Percentiles rank a stretch among this genome's conserved stretches.
These are phyloP conservation scores for Unio pictorum DNA, from an alignment of 2,888 invertebrate species.

Conservation along the genomic window DNA sequence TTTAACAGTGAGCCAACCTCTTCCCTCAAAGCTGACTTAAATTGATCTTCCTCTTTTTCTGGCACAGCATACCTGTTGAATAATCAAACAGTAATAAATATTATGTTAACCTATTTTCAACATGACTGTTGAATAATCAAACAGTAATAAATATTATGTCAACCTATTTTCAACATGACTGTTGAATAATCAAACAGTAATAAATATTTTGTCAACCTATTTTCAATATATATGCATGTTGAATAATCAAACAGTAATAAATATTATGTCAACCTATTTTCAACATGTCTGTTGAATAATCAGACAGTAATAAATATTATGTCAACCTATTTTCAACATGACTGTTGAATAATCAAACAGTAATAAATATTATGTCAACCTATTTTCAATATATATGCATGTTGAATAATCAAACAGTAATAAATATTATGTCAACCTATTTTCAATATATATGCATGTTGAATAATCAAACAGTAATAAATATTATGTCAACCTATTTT, in stretches of 20 bases:
- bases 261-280: slow-evolving; percentile 77
- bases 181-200: slow-evolving; percentile 4
- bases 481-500: slow-evolving; percentile 77
- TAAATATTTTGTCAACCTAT: slow-evolving; percentile 75
- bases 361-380: slow-evolving; percentile 74
- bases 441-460: slow-evolving; percentile 77
- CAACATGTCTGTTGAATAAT: slow-evolving; percentile 79
- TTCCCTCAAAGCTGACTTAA: slow-evolving; percentile 83
- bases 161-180: slow-evolving; percentile 85
- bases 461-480: slow-evolving; percentile 10
- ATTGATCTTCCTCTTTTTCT: slow-evolving; percentile 81
- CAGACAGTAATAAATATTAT: background rate
- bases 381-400: slow-evolving; percentile 86
- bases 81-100: slow-evolving; percentile 2
- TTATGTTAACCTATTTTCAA: slow-evolving; percentile 80
- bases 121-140: slow-evolving; percentile 76
- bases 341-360: slow-evolving; percentile 68
- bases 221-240: slow-evolving; percentile 85
- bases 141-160: slow-evolving; percentile 68
- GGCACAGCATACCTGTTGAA: slow-evolving; percentile 84
- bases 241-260: slow-evolving; percentile 4
- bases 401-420: slow-evolving; percentile 4
- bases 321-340: slow-evolving; percentile 85
- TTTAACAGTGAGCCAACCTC: slow-evolving; percentile 87
- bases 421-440: background rate